These are phyloP conservation scores for Coleophora flavipennella DNA, from an alignment of 2,888 invertebrate genomes.

Conservation along the genomic window DNA sequence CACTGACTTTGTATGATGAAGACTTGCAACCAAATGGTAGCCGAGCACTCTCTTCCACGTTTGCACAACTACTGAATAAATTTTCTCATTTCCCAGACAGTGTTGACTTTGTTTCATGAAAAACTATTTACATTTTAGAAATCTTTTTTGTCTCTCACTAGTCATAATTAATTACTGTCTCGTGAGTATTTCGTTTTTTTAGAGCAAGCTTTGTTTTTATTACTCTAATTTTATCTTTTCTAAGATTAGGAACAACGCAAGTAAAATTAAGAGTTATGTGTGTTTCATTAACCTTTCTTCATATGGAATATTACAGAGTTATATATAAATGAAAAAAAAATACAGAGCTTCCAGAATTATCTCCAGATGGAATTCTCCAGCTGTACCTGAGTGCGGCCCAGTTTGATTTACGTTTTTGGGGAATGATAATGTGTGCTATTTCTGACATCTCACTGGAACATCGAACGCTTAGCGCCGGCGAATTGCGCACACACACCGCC, in stretches of 20 bases:
- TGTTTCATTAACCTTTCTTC: too few relatives aligned
- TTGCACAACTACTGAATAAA: slow-evolving; percentile 35
- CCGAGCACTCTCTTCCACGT: slow-evolving; percentile 24
- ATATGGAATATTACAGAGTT: too few relatives aligned
- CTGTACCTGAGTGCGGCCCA: slow-evolving; percentile 39
- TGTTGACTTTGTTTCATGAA: slow-evolving; percentile 9
- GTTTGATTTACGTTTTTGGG: slow-evolving; percentile 46
- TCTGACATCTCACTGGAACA: slow-evolving; percentile 20
- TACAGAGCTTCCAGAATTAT: not conserved
- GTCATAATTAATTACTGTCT: slow-evolving; percentile 12
- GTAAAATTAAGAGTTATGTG: too few relatives aligned
- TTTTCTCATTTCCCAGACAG: slow-evolving; percentile 19
- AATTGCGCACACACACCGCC: too few relatives aligned
- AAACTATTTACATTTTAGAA: slow-evolving; percentile 2
- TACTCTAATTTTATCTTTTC: too few relatives aligned
- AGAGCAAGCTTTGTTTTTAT: too few relatives aligned
- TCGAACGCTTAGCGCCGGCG: too few relatives aligned
- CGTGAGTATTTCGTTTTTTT: too few relatives aligned
- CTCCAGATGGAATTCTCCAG: slow-evolving; percentile 42
- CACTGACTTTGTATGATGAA: slow-evolving; percentile 8
- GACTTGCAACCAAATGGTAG: slow-evolving; percentile 9
- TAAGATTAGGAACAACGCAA: too few relatives aligned
- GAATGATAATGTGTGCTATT: slow-evolving; percentile 59
- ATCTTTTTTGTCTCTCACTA: slow-evolving; percentile 13
- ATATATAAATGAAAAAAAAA: too few relatives aligned